phyloP scores from a whole-genome alignment of 2,888 invertebrate genomes.

The Reticulitermes lucifugus region DNA sequence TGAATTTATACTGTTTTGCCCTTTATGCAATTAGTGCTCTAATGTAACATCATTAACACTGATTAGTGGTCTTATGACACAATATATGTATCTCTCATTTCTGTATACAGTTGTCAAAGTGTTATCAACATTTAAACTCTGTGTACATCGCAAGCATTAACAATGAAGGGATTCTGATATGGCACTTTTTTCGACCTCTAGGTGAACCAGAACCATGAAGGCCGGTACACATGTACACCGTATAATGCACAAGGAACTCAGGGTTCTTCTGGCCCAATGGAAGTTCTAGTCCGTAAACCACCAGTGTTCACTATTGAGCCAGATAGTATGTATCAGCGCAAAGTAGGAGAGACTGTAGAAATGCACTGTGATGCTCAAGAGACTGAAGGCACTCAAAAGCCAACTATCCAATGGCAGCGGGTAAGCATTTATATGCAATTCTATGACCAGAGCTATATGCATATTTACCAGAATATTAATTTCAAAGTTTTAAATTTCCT shows the following conservation, averaged over 20 bases:
- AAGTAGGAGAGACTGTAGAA: slow-evolving; percentile 88
- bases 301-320: slow-evolving; percentile 93
- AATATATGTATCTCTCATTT: too few relatives aligned
- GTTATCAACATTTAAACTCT: too few relatives aligned
- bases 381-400: slow-evolving; percentile 92
- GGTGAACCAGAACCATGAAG: slow-evolving; percentile 91
- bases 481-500: too few relatives aligned
- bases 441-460: too few relatives aligned
- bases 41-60: too few relatives aligned
- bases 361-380: slow-evolving; percentile 96
- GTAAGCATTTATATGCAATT: slow-evolving; percentile 60
- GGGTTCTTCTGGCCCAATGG: slow-evolving; percentile 86
- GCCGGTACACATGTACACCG: slow-evolving; percentile 94
- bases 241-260: slow-evolving; percentile 96
- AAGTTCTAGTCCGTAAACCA: slow-evolving; percentile 91
- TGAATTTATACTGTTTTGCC: too few relatives aligned
- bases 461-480: too few relatives aligned
- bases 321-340: slow-evolving; percentile 90
- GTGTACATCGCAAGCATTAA: too few relatives aligned
- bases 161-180: too few relatives aligned
- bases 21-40: too few relatives aligned
- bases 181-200: slow-evolving; percentile 48
- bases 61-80: too few relatives aligned
- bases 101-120: too few relatives aligned
- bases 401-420: slow-evolving; percentile 91